Base-by-base conservation (phyloP, 2,888 invertebrate genomes). In the Julus scanicus region DNA sequence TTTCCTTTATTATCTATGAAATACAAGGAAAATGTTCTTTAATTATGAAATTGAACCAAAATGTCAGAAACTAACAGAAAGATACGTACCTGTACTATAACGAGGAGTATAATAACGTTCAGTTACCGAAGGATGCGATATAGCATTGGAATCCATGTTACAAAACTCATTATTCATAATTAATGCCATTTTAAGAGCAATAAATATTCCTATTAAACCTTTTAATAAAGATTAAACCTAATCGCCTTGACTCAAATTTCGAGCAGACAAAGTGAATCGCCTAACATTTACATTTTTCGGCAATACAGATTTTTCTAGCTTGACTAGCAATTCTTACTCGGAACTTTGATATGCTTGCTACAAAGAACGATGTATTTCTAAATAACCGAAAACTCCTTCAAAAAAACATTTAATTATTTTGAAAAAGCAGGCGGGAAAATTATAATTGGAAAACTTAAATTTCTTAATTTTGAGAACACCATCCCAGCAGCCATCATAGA, bases 1-100 rank as follows among this genome's bases (percentile, higher is more conserved):
- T 88, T 85, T 15, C 48, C 88, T 40, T 88, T 85, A 29, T 40
- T 53, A 71, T 86, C 88, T 88, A 49, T n/a, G 37, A 88, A 88
- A 85, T 15, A 44, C 29, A 48, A 49, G 39, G 53, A n/a, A 20
- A 88, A 88, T 2, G 13, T 15, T 40, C 8, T 20, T 20, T 29
- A 71, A 9, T 71, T 44, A 8, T 44, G 15, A 13, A 53, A 6
- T 63, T 17, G 84, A 84, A 40, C 83, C 15, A 83, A 4, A 83
- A 83, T 83, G 20, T 29, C 3, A 37, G 20, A 83, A 83, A 83
- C 29, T 11, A 1, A 6, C n/a, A 63, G 17, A 5, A n/a, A n/a
- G 1, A 29, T 20, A 29, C 29, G 29, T 71, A 86, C 88, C 86
- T 63, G 71, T 44, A 40, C 29, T 20, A 40, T 88, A 88, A 37